These are phyloP conservation scores for Arctocebus calabarensis DNA, from an alignment of 2,797 vertebrate genomes.

Conservation along the genomic window DNA sequence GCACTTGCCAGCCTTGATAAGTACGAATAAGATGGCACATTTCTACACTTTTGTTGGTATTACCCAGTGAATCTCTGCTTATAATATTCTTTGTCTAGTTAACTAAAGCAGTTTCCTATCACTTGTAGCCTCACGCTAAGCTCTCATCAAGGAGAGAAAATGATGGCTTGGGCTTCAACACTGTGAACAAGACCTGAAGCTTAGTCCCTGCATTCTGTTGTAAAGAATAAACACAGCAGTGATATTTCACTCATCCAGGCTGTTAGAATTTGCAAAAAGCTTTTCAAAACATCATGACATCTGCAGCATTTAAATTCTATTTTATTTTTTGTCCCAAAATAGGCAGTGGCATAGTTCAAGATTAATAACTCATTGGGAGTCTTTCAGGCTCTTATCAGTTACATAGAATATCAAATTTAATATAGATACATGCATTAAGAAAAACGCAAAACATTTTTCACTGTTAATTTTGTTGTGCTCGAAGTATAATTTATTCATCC, in stretches of 20 bases:
- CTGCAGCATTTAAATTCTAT: constrained; percentile 76
- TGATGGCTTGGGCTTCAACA: constrained; percentile 72
- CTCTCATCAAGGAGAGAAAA: constrained; percentile 60
- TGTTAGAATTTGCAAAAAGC: constrained; percentile 78
- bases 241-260: constrained; percentile 79
- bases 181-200: constrained; percentile 72
- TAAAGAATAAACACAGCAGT: constrained; percentile 72
- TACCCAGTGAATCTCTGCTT: constrained; percentile 61
- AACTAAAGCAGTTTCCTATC: constrained; percentile 57
- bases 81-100: constrained; percentile 67
- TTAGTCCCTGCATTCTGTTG: constrained; percentile 68
- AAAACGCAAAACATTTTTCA: constrained; percentile 66
- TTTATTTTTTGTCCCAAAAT: constrained; percentile 77
- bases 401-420: constrained; percentile 77
- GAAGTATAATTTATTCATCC: constrained; percentile 78
- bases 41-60: constrained; percentile 48
- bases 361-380: constrained; percentile 73
- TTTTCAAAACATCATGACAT: constrained; percentile 80
- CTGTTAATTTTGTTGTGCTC: constrained; percentile 75
- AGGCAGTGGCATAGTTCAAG: constrained; percentile 74
- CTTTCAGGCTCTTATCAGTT: constrained; percentile 65
- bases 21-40: neutral
- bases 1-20: neutral
- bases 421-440: constrained; percentile 64
- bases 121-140: constrained; percentile 61